A percentile compares a stretch with the other conserved stretches of the same genome.
These are phyloP conservation scores for Ypsolopha sequella DNA, from an alignment of 2,888 invertebrate species.

Conservation along the genomic window DNA sequence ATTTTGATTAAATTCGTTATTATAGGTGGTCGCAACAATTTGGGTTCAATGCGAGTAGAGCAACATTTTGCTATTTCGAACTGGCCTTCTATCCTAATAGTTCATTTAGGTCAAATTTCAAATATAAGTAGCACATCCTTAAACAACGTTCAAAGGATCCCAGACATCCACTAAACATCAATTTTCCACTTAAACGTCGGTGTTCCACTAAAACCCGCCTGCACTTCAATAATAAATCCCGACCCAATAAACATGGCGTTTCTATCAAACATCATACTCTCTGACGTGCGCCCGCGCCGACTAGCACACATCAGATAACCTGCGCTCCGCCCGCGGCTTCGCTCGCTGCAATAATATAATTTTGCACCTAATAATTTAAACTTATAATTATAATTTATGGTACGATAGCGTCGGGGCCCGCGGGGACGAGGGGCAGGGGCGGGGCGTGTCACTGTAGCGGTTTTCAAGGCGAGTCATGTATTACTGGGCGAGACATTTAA, in stretches of 20 bases:
- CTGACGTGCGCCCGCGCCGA: constrained; percentile 36
- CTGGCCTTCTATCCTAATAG: too few species aligned
- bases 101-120: too few species aligned
- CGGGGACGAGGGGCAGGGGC: constrained; percentile 16
- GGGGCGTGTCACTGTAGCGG: constrained; percentile 14
- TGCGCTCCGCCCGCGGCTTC: constrained; percentile 21
- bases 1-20: too few species aligned
- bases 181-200: neutral
- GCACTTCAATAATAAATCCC: constrained; percentile 14
- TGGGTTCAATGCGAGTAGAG: too few species aligned
- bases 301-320: constrained; percentile 41
- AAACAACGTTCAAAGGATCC: neutral
- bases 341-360: constrained; percentile 33
- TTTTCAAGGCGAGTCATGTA: neutral
- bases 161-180: neutral
- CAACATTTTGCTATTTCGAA: too few species aligned
- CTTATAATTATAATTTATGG: constrained; percentile 46
- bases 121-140: neutral
- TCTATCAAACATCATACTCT: constrained; percentile 32
- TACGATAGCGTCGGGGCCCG: neutral
- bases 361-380: constrained; percentile 62
- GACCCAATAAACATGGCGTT: constrained; percentile 18
- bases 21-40: too few species aligned
- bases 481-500: neutral
- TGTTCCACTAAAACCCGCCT: neutral